phyloP scores from a whole-genome alignment of 2,888 invertebrate species.

The Apodemia hepburni region DNA sequence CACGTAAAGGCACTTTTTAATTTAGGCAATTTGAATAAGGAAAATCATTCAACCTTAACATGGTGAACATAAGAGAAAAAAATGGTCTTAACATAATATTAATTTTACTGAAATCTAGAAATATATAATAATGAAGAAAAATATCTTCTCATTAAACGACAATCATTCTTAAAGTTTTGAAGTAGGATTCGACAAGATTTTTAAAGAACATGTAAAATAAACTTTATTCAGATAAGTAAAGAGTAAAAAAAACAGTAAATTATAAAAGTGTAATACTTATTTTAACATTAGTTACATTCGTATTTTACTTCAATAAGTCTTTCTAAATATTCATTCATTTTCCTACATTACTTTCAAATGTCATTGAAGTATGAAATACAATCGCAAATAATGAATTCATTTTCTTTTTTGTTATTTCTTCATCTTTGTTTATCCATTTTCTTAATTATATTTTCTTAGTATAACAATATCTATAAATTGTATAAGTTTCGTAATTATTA shows the following conservation, averaged over 20 bases:
- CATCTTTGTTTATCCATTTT: conserved; percentile 78
- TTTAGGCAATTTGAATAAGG: conserved; percentile 40
- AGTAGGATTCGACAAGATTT: conserved; percentile 30
- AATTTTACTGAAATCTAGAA: background rate
- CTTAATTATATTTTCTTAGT: conserved; percentile 80
- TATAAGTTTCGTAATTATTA: conserved; percentile 80
- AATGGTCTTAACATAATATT: background rate
- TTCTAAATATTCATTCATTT: conserved; percentile 79
- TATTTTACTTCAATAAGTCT: conserved; percentile 79
- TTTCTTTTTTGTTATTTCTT: conserved; percentile 68
- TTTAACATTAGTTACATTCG: conserved; percentile 75
- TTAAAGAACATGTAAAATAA: conserved; percentile 24
- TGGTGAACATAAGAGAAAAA: background rate
- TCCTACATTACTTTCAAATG: conserved; percentile 76
- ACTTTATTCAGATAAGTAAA: conserved; percentile 23
- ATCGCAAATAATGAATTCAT: conserved; percentile 75
- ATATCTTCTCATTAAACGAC: conserved; percentile 4
- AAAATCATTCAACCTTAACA: conserved; percentile 27
- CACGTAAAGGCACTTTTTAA: conserved; percentile 67
- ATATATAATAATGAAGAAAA: conserved; percentile 7
- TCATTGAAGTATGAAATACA: conserved; percentile 78
- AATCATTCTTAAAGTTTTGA: conserved; percentile 31
- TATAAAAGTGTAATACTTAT: conserved; percentile 67
- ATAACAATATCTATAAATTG: conserved; percentile 81
- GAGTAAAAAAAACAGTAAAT: conserved; percentile 41